Conservation (phyloP, 2,888 invertebrate genomes). For the Campopleginae sp. region DNA sequence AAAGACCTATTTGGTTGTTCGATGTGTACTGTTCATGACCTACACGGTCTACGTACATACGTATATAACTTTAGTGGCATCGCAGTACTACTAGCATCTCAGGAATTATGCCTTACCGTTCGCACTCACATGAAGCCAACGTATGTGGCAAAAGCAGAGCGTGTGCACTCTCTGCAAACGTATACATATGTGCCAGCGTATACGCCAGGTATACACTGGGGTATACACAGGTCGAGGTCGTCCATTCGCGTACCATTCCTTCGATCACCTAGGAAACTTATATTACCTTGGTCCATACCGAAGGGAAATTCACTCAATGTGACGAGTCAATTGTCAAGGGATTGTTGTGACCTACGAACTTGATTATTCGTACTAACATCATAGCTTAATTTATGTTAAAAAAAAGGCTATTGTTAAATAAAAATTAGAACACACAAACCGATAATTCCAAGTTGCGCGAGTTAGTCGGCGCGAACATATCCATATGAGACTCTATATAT, state of each 20-base stretch:
- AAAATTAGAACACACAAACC: not conserved
- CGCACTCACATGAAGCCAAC: conserved; percentile 64
- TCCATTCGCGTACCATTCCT: conserved; percentile 60
- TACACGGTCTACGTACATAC: conserved; percentile 12
- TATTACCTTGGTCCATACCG: conserved; percentile 53
- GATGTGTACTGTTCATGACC: conserved; percentile 62
- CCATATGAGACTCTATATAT: not conserved
- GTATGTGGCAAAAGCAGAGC: conserved; percentile 43
- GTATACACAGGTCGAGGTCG: conserved; percentile 64
- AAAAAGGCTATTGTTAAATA: not conserved
- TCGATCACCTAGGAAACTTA: conserved; percentile 61
- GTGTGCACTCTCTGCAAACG: not conserved
- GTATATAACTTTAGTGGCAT: conserved; percentile 25
- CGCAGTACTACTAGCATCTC: conserved; percentile 50
- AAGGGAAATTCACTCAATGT: conserved; percentile 54
- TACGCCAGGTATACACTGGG: conserved; percentile 30
- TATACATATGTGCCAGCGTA: conserved; percentile 8
- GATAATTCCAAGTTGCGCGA: not conserved
- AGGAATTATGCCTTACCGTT: conserved; percentile 66
- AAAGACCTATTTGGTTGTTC: conserved; percentile 22
- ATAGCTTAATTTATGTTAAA: not conserved
- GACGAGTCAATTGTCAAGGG: conserved; percentile 49
- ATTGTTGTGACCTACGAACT: not conserved
- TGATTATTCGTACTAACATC: conserved; percentile 14
- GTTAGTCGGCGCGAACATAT: not conserved